A percentile compares a stretch with the other conserved stretches of the same genome.
These are phyloP conservation scores for Eumaeus atala DNA, from an alignment of 1,140 invertebrate genomes.

Conservation along the genomic window DNA sequence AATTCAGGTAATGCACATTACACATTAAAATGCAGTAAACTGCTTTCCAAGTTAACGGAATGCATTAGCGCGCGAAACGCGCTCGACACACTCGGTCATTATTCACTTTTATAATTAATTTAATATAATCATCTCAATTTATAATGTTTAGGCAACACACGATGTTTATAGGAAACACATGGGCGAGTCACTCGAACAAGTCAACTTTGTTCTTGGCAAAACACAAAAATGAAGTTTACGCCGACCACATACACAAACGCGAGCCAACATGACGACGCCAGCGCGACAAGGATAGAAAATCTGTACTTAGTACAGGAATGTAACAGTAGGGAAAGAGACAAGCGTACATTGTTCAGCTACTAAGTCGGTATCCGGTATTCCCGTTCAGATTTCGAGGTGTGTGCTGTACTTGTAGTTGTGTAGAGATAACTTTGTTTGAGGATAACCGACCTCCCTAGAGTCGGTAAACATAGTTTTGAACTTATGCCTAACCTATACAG, in stretches of 20 bases:
- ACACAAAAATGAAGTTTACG: slow-evolving; percentile 49
- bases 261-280: slow-evolving; percentile 28
- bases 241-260: slow-evolving; percentile 24
- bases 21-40: slow-evolving; percentile 32
- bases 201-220: slow-evolving; percentile 46
- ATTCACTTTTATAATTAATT: slow-evolving; percentile 21
- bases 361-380: slow-evolving; percentile 50
- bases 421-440: slow-evolving; percentile 30
- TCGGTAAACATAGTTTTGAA: slow-evolving; percentile 22
- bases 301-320: slow-evolving; percentile 16
- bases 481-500: no score
- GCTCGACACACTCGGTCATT: slow-evolving; percentile 17
- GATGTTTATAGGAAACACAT: slow-evolving; percentile 31
- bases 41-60: slow-evolving; percentile 49
- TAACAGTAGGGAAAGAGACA: slow-evolving; percentile 29
- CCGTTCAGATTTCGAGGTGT: slow-evolving; percentile 45
- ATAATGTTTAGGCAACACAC: slow-evolving; percentile 4
- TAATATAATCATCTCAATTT: slow-evolving; percentile 12
- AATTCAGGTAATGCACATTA: slow-evolving; percentile 31
- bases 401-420: slow-evolving; percentile 7
- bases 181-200: slow-evolving; percentile 33
- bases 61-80: slow-evolving; percentile 16
- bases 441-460: slow-evolving; percentile 41
- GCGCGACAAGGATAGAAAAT: slow-evolving; percentile 36
- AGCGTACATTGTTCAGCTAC: slow-evolving; percentile 26